Conservation (phyloP, 1,140 invertebrate genomes). For the Papilio dardanus region DNA sequence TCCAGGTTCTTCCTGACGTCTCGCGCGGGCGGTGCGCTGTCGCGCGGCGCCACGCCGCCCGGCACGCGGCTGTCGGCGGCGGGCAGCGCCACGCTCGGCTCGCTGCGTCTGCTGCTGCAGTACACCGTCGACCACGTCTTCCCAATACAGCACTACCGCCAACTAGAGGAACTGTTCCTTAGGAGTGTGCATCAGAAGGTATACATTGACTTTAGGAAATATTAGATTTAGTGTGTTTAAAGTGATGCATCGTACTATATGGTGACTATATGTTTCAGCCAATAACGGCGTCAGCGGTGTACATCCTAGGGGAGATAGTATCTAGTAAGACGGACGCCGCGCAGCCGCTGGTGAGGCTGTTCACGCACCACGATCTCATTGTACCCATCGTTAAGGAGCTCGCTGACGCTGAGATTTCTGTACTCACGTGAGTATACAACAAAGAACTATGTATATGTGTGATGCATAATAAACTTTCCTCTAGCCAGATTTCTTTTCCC, state of each 20-base stretch:
- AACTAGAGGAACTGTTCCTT: constrained; percentile 89
- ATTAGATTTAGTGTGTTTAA: no score
- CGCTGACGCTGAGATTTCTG: constrained; percentile 93
- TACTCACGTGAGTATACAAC: constrained; percentile 89
- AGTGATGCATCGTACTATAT: no score
- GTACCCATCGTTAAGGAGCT: constrained; percentile 91
- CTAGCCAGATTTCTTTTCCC: background rate
- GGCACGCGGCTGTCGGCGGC: constrained; percentile 85
- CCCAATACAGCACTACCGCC: constrained; percentile 89
- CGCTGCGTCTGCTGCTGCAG: constrained; percentile 91
- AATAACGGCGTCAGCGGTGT: constrained; percentile 92
- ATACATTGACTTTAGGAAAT: constrained; percentile 22
- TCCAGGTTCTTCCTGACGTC: constrained; percentile 93
- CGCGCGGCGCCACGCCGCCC: constrained; percentile 86
- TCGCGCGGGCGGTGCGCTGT: constrained; percentile 84
- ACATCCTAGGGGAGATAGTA: constrained; percentile 93
- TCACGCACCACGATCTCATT: constrained; percentile 92
- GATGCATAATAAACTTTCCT: background rate
- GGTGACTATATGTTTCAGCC: constrained; percentile 85
- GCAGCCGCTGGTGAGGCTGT: constrained; percentile 92
- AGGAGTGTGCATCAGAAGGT: constrained; percentile 88
- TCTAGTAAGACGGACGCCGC: constrained; percentile 93
- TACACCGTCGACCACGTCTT: constrained; percentile 96
- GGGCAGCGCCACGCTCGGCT: constrained; percentile 87
- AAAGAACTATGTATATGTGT: background rate